Conservation (phyloP, 53 echinoderm and acorn worm species). For the Astropecten irregularis region DNA sequence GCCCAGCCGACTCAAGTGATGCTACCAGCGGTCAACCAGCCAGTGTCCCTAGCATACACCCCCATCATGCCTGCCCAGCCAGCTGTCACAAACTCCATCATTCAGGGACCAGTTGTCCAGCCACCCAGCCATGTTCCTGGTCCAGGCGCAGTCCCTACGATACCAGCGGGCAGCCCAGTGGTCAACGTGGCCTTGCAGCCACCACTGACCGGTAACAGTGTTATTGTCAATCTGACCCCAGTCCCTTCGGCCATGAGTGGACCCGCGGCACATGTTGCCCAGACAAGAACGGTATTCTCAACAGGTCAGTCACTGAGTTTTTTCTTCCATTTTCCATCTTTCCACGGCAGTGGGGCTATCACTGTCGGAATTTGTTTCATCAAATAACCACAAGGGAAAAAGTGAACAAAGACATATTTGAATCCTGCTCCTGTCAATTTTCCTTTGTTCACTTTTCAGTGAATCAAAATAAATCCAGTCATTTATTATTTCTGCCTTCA, state of each 20-base stretch:
- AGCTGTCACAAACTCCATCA: neutral
- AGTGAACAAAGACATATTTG: no score
- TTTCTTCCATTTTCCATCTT: no score
- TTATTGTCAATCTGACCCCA: slow-evolving; percentile 36
- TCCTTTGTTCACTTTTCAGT: no score
- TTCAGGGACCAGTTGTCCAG: neutral
- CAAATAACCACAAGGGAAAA: no score
- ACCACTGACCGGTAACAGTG: slow-evolving; percentile 7
- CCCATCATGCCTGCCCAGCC: slow-evolving; percentile 50
- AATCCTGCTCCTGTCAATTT: no score
- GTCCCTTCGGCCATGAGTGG: slow-evolving; percentile 11
- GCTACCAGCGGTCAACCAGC: neutral
- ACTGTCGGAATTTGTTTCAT: no score
- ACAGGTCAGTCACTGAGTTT: slow-evolving; percentile 44
- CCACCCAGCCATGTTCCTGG: neutral
- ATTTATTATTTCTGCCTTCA: no score
- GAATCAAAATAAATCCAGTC: no score
- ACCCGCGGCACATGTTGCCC: slow-evolving; percentile 23
- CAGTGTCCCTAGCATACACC: slow-evolving; percentile 17
- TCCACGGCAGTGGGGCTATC: no score
- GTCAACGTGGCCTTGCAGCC: slow-evolving; percentile 38
- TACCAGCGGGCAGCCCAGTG: neutral
- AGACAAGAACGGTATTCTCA: slow-evolving; percentile 60
- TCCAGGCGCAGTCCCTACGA: neutral
- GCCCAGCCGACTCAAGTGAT: neutral